A percentile compares a stretch with the other conserved stretches of the same genome.
These are phyloP conservation scores for Lethrus apterus DNA, from an alignment of 1,140 invertebrate species.

Conservation along the genomic window DNA sequence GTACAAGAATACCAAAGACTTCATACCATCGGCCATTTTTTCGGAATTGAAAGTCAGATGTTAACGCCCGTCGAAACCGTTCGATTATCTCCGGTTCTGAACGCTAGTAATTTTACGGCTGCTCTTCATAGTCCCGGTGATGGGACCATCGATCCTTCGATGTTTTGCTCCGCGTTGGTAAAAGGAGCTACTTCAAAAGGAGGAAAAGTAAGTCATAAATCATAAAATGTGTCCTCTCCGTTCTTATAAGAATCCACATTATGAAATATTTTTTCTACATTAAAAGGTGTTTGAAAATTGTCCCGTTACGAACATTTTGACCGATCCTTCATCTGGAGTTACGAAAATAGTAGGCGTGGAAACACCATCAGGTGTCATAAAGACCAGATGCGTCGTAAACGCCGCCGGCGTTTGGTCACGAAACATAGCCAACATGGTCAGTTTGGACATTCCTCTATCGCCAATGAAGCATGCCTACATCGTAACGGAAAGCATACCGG, in stretches of 20 bases:
- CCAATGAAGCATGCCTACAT: slow-evolving; percentile 87
- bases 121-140: slow-evolving; percentile 74
- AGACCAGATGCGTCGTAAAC: slow-evolving; percentile 68
- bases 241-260: slow-evolving; percentile 9
- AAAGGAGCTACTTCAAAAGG: slow-evolving; percentile 62
- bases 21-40: slow-evolving; percentile 67
- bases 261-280: slow-evolving; percentile 25
- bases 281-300: slow-evolving; percentile 71
- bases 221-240: no score
- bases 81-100: slow-evolving; percentile 71
- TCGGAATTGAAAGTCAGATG: slow-evolving; percentile 68
- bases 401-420: slow-evolving; percentile 74
- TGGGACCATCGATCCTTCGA: slow-evolving; percentile 74
- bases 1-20: slow-evolving; percentile 77
- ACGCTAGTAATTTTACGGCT: slow-evolving; percentile 63
- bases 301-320: slow-evolving; percentile 57
- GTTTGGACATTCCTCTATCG: slow-evolving; percentile 63
- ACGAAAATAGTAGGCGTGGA: slow-evolving; percentile 63
- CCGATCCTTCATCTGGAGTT: slow-evolving; percentile 44
- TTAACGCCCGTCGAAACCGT: slow-evolving; percentile 64
- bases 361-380: slow-evolving; percentile 63
- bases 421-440: slow-evolving; percentile 61
- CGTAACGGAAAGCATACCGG: slow-evolving; percentile 67
- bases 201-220: slow-evolving; percentile 57
- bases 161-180: slow-evolving; percentile 66